Base-by-base conservation (phyloP, 2,113 vertebrate genomes). In the Oxyruncus cristatus region DNA sequence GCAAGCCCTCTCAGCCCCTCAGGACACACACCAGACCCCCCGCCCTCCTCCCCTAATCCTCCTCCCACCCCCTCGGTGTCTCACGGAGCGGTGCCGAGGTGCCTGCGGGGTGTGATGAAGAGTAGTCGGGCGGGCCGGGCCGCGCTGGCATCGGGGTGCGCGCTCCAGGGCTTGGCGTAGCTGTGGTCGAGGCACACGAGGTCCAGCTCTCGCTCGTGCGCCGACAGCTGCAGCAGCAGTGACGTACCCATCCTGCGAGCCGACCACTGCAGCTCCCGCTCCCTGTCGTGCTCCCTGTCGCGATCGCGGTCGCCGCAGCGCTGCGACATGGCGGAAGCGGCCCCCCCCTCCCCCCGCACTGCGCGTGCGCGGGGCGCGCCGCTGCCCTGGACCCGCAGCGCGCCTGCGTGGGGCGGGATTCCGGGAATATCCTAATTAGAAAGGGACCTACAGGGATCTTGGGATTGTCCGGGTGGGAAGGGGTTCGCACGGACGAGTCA, bases 101-200 rank as follows among this genome's bases (percentile, higher is more conserved):
- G 99, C 19, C 99, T 97, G 28, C 98, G 98, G 6, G 99, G 98
- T 3, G 99, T 98, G 53, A 99, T 98, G 90, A 99, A 99, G 46
- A 99, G 98, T 75, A 99, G 98, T 37, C 99, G 98, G 3, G 99
- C 99, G 59, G 99, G 99, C 33, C 99, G 98, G 66, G 99, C 99
- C 32, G 98, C 99, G 96, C 99, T 99, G 96, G 99, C 99, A 77
- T 99, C 99, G 2, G 99, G 99, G 92, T 99, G 99, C 35, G 99
- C 99, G 59, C 99, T 99, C 99, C 99, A 99, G 1, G 99, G 99
- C 73, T 99, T 99, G 96, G 99, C 99, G 96, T 99, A 99, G 96
- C 99, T 99, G 97, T 99, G 99, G 92, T 99, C 99, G 89, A 99
- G 97, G 92, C 99, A 99, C 4, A 99, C 99, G 84, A 99, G 96